Conservation (phyloP, 2,797 vertebrate genomes). For the Simalia tracyae region DNA sequence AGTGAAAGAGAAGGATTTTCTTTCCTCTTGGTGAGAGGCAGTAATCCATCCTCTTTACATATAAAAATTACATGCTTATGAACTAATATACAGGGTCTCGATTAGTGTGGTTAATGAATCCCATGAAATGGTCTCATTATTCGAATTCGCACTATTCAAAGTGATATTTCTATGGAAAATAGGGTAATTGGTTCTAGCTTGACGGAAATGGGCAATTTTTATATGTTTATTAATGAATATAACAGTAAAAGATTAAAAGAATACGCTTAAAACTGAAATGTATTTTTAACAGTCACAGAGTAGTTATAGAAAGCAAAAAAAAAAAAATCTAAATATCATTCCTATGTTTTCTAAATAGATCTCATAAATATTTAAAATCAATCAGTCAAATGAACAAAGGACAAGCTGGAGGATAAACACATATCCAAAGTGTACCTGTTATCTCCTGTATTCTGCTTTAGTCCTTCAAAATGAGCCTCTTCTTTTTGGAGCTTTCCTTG, state of each 20-base stretch:
- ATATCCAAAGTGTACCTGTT: neutral
- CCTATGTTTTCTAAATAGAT: neutral
- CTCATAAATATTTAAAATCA: neutral
- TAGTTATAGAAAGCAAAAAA: neutral
- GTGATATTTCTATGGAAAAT: neutral
- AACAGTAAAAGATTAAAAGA: neutral
- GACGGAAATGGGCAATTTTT: neutral
- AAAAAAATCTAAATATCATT: neutral
- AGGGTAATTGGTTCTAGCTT: neutral
- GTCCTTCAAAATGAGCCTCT: neutral
- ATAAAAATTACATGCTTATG: neutral
- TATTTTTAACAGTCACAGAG: neutral
- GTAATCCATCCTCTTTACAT: neutral
- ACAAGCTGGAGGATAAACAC: neutral
- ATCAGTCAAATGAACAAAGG: neutral
- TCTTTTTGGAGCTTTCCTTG: neutral
- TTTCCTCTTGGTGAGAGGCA: neutral
- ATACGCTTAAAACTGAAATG: neutral
- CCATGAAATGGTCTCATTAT: neutral
- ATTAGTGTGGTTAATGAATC: no score
- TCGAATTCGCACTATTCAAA: neutral
- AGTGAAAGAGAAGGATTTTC: neutral
- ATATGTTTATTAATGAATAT: neutral
- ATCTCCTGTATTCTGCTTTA: neutral
- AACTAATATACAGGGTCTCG: neutral